Percentiles rank a stretch among this genome's conserved stretches.
These are phyloP conservation scores for Nomia melanderi DNA, from an alignment of 1,140 invertebrate species.

Conservation along the genomic window DNA sequence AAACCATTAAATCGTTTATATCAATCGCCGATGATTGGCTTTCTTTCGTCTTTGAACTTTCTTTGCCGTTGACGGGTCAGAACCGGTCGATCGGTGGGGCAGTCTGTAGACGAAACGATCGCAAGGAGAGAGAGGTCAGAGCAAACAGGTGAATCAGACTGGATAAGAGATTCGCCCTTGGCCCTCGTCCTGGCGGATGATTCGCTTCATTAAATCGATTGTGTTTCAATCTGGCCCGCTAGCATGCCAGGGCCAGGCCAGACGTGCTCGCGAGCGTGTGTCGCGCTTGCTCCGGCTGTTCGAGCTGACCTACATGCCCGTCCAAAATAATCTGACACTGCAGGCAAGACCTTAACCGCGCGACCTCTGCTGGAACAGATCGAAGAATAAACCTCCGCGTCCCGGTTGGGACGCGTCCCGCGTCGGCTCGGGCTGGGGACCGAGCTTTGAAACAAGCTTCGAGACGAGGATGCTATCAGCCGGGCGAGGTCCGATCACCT, in stretches of 20 bases:
- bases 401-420: not conserved
- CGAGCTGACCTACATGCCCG: conserved; percentile 62
- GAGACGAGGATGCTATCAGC: no score
- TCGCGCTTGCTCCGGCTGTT: conserved; percentile 27
- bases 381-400: conserved; percentile 21
- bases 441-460: no score
- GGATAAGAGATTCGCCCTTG: conserved; percentile 74
- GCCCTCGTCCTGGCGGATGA: conserved; percentile 65
- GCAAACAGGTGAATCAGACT: conserved; percentile 71
- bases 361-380: conserved; percentile 52
- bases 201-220: conserved; percentile 75
- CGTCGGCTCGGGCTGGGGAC: no score
- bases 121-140: conserved; percentile 36
- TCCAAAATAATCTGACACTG: conserved; percentile 66
- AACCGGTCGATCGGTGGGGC: not conserved
- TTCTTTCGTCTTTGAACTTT: conserved; percentile 46
- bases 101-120: conserved; percentile 32
- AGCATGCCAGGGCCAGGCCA: conserved; percentile 50
- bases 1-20: conserved; percentile 63
- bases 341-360: conserved; percentile 65
- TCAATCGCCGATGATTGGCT: conserved; percentile 62
- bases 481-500: no score
- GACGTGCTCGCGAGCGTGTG: conserved; percentile 39
- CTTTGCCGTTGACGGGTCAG: conserved; percentile 57
- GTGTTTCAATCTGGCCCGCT: conserved; percentile 69